A percentile compares a stretch with the other conserved stretches of the same genome.
Evolutionary conservation across 2,888 invertebrate species (phyloP).

Genomic region (Drosophila stalkeri): DNA sequence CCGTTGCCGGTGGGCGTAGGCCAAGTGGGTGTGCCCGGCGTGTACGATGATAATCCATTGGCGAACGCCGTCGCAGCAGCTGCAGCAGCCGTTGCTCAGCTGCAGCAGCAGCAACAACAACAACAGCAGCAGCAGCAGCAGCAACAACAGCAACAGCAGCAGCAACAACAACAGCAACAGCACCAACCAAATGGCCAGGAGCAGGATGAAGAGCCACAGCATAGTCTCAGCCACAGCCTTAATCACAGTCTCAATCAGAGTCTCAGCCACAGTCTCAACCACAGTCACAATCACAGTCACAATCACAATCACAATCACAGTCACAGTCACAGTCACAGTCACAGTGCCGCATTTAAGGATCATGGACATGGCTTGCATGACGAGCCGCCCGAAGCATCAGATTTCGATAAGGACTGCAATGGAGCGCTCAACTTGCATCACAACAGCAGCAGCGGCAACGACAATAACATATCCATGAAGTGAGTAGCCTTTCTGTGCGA

Average conservation of each 20-base stretch:
- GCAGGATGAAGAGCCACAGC: conserved; percentile 25
- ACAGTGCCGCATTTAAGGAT: conserved; percentile 50
- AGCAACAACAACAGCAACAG: conserved; percentile 37
- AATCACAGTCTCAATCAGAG: conserved; percentile 30
- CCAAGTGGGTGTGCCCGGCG: conserved; percentile 31
- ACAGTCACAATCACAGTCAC: conserved; percentile 29
- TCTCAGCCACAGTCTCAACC: conserved; percentile 34
- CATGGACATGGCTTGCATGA: conserved; percentile 61
- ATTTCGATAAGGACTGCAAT: conserved; percentile 80
- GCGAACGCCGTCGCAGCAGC: conserved; percentile 67
- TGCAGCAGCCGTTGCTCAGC: conserved; percentile 61
- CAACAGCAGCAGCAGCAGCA: conserved; percentile 60
- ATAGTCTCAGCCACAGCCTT: conserved; percentile 17
- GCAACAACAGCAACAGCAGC: conserved; percentile 46
- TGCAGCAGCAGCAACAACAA: conserved; percentile 58
- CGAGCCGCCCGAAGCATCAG: conserved; percentile 53
- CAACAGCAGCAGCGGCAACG: conserved; percentile 55
- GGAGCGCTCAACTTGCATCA: conserved; percentile 81
- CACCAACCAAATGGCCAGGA: conserved; percentile 33
- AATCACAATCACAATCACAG: conserved; percentile 41
- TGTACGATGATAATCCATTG: conserved; percentile 67
- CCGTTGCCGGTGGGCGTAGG: conserved; percentile 29
- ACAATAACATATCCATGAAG: conserved; percentile 83
- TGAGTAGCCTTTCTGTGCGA: conserved; percentile 51
- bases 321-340: conserved; percentile 36